Evolutionary conservation across 2,888 invertebrate genomes (phyloP), one percentile per base, ranked within the genome.

Genomic region (Folsomia manolachei): DNA sequence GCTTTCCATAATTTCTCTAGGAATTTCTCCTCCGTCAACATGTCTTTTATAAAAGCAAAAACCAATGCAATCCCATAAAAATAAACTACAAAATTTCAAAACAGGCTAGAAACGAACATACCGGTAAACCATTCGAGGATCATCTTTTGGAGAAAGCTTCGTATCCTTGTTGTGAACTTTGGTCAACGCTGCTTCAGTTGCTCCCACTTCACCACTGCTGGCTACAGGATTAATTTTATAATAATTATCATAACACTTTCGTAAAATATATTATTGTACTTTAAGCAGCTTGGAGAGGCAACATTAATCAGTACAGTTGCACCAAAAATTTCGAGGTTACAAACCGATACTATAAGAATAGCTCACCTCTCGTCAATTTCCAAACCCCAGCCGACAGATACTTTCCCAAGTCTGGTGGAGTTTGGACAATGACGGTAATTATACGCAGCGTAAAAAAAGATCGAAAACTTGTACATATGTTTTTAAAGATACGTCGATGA

Each of bases 1-100:
- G 68, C 88, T 89, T 71, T 90, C 87, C 4, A 92, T 85, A 67
- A 91, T 87, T 61, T 89, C 88, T 79, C 88, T 87, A 0, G 90
- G 88, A 39, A 90, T 84, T 72, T 89, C 88, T 51, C 86, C 87
- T 24, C 88, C 86, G 0, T 88, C 87, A 23, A 78, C 65, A 67
- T 71, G 78, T 72, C 81, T 81, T n/a, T n/a, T n/a, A n/a, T n/a
- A 61, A 14, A 71, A 64, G 24, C 53, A 63, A 63, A 27, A 61
- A 64, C 39, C 19, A 51, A 61, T 61, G 63, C 7, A n/a, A n/a
- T n/a, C n/a, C n/a, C n/a, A n/a, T n/a, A n/a, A n/a, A n/a, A n/a
- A 21, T 19, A 60, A 60, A 60, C 14, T 60, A 60, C 7, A n/a
- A 9, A 21, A 60, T 19, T 63, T 11, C n/a, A n/a, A n/a, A n/a